Conservation (phyloP, 2,113 vertebrate genomes). For the Mesoclemmys tuberculata region DNA sequence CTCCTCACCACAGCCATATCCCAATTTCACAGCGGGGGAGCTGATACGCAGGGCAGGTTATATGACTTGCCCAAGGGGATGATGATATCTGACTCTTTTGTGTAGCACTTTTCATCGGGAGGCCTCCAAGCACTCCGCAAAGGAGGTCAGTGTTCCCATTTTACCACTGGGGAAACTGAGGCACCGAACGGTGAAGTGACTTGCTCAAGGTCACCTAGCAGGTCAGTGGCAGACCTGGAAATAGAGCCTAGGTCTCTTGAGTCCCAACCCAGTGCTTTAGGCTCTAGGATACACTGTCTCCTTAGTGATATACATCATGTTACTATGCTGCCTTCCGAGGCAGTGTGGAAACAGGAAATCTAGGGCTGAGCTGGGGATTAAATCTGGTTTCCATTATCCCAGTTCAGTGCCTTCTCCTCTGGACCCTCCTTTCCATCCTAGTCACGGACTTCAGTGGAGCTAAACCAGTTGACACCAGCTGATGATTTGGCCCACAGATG, state of each 20-base stretch:
- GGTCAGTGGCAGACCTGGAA: neutral
- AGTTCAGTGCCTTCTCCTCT: neutral
- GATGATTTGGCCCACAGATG: neutral
- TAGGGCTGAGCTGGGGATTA: neutral
- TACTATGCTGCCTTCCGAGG: neutral
- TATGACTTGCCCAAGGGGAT: neutral
- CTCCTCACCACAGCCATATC: neutral
- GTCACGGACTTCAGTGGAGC: neutral
- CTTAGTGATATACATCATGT: neutral
- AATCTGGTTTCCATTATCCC: neutral
- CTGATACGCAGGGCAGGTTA: neutral
- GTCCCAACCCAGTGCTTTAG: neutral
- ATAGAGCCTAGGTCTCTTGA: neutral
- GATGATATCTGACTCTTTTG: neutral
- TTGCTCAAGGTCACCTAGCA: neutral
- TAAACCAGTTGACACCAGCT: neutral
- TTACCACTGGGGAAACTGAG: neutral
- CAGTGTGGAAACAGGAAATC: neutral
- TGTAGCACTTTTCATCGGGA: neutral
- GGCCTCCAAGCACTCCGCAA: neutral
- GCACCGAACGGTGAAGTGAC: neutral
- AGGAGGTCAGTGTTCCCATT: neutral
- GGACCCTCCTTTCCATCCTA: neutral
- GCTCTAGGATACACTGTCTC: neutral
- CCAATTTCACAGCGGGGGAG: neutral